Evolutionary conservation across 2,888 invertebrate species (phyloP).

Genomic region (Habrosyne pyritoides): DNA sequence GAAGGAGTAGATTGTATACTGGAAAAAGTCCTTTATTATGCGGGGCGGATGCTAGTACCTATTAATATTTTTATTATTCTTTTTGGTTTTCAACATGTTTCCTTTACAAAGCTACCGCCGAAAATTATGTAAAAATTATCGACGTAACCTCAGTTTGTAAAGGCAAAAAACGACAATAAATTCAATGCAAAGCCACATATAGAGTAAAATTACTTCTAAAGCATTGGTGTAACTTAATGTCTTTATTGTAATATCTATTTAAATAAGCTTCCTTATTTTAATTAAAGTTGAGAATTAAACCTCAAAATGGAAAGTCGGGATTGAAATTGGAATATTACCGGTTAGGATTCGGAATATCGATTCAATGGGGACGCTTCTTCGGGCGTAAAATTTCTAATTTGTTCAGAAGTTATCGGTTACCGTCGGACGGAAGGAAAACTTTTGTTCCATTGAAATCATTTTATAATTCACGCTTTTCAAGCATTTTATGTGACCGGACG

Average conservation of each 20-base stretch:
- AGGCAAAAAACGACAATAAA: neutral
- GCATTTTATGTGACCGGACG: conserved; percentile 5
- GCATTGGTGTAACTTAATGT: neutral
- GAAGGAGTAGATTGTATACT: too few relatives aligned
- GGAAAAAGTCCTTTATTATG: too few relatives aligned
- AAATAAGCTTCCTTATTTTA: neutral
- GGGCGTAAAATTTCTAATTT: conserved; percentile 61
- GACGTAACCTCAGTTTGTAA: neutral
- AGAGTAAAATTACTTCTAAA: neutral
- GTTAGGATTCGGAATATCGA: conserved; percentile 34
- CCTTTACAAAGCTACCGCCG: too few relatives aligned
- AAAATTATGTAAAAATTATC: neutral
- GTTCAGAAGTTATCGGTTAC: conserved; percentile 39
- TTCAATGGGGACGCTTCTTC: conserved; percentile 46
- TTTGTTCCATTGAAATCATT: conserved; percentile 23
- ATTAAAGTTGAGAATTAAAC: neutral
- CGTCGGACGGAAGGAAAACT: conserved; percentile 15
- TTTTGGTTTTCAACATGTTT: too few relatives aligned
- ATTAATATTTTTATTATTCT: too few relatives aligned
- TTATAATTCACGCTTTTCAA: conserved; percentile 24
- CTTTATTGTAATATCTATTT: neutral
- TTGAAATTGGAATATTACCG: conserved; percentile 40
- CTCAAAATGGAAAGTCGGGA: conserved; percentile 3
- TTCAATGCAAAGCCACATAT: neutral
- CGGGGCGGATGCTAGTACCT: too few relatives aligned